Conservation (phyloP, 2,888 invertebrate genomes). For the Onthophagus sagittarius region DNA sequence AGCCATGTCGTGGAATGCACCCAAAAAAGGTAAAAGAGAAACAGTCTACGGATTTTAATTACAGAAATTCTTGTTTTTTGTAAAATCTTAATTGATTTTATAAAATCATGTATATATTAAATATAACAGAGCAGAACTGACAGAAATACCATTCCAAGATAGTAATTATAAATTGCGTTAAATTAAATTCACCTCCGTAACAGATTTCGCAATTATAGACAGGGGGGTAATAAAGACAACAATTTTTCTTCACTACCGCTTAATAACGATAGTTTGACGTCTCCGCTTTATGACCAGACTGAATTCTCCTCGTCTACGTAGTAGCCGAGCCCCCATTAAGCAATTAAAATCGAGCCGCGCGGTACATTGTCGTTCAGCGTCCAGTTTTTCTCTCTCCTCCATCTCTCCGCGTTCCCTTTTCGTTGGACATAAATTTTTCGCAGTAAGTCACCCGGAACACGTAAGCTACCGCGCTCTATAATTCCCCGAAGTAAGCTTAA, state of each 20-base stretch:
- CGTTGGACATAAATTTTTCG: neutral
- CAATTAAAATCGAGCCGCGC: neutral
- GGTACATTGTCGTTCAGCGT: neutral
- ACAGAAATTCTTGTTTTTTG: too few species aligned
- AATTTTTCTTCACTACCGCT: neutral
- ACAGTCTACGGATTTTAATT: too few species aligned
- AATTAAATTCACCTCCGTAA: neutral
- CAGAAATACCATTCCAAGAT: too few species aligned
- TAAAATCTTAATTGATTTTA: too few species aligned
- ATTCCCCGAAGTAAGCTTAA: neutral
- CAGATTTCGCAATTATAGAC: neutral
- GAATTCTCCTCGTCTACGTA: neutral
- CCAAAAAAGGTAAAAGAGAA: too few species aligned
- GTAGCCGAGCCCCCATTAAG: neutral
- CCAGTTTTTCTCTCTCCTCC: neutral
- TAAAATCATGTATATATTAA: too few species aligned
- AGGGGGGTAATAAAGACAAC: neutral
- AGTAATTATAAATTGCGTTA: neutral
- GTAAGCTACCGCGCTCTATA: neutral
- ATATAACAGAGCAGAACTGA: too few species aligned
- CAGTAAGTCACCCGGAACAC: neutral
- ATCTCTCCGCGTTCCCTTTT: neutral
- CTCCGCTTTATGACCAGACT: neutral
- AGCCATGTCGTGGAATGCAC: too few species aligned
- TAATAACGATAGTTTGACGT: neutral